These are phyloP conservation scores for Parapristionchus giblindavisi DNA, from an alignment of 2,888 invertebrate species.

Conservation along the genomic window DNA sequence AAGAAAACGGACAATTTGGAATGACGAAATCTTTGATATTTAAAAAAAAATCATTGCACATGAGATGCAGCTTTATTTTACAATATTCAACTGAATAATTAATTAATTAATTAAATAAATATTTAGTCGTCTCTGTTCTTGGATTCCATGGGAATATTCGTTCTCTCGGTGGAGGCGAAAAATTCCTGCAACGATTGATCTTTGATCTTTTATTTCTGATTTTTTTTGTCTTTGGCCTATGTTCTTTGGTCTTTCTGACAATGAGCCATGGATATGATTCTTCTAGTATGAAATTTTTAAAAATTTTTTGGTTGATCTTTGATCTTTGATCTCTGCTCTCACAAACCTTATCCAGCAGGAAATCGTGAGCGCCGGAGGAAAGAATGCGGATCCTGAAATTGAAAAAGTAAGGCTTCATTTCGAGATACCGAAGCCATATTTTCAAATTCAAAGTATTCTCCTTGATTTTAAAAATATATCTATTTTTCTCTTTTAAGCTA, in stretches of 20 bases:
- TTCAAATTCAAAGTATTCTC: not conserved
- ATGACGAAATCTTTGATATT: too few relatives aligned
- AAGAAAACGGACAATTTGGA: too few relatives aligned
- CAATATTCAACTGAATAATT: too few relatives aligned
- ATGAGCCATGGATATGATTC: too few relatives aligned
- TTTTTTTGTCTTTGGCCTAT: not conserved
- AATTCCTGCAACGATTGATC: constrained; percentile 1
- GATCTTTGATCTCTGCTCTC: constrained; percentile 24
- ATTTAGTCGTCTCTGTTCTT: constrained; percentile 19
- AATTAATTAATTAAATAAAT: too few relatives aligned
- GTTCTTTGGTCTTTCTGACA: too few relatives aligned
- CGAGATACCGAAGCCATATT: not conserved
- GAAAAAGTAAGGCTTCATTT: not conserved
- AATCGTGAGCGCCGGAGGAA: constrained; percentile 64
- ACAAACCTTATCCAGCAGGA: constrained; percentile 59
- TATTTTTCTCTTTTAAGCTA: too few relatives aligned
- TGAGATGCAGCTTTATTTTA: too few relatives aligned
- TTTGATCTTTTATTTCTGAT: constrained; percentile 2
- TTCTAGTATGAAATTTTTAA: too few relatives aligned
- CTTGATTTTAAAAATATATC: too few relatives aligned
- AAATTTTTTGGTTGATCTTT: too few relatives aligned
- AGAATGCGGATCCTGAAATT: constrained; percentile 56
- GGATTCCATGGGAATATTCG: constrained; percentile 7
- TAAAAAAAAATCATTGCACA: too few relatives aligned
- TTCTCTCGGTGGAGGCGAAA: constrained; percentile 13